These are phyloP conservation scores for Tenebrosternarchus preto DNA, from an alignment of 2,113 vertebrate species.

Conservation along the genomic window DNA sequence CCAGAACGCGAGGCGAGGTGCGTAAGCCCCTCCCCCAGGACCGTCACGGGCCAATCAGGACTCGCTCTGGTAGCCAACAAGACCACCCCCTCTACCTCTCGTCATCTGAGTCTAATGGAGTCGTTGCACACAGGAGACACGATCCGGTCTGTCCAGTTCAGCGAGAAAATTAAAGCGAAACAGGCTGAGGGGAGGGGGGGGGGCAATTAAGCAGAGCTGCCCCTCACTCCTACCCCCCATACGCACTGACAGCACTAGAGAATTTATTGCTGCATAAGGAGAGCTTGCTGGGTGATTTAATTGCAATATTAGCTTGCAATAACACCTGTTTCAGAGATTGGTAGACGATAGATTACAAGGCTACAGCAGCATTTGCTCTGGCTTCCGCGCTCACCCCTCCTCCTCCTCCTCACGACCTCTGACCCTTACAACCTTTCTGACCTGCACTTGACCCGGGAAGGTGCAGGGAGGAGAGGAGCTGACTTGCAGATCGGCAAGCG, in stretches of 20 bases:
- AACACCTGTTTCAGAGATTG: conserved; percentile 65
- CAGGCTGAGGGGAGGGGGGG: conserved; percentile 18
- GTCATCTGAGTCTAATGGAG: too few relatives aligned
- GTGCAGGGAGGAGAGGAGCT: neutral
- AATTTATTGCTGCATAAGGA: conserved; percentile 70
- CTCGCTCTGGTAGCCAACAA: too few relatives aligned
- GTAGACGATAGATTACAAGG: conserved; percentile 56
- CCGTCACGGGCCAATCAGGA: too few relatives aligned
- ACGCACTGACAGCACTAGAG: conserved; percentile 62
- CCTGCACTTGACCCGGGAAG: conserved; percentile 44
- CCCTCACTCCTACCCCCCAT: conserved; percentile 10
- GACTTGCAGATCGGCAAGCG: neutral
- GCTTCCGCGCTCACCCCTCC: conserved; percentile 63
- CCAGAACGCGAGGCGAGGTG: too few relatives aligned
- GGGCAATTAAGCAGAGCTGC: conserved; percentile 68
- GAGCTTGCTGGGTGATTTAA: conserved; percentile 71
- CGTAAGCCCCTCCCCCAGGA: too few relatives aligned
- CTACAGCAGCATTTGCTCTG: conserved; percentile 62
- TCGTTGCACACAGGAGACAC: too few relatives aligned
- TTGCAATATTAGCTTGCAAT: conserved; percentile 78
- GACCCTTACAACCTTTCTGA: conserved; percentile 53
- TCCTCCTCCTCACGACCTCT: conserved; percentile 15
- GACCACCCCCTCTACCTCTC: too few relatives aligned
- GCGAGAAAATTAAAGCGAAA: neutral
- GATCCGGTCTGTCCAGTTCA: too few relatives aligned